A percentile compares a stretch with the other conserved stretches of the same genome.
phyloP scores from a whole-genome alignment of 1,140 invertebrate genomes.

The Diabrotica undecimpunctata region DNA sequence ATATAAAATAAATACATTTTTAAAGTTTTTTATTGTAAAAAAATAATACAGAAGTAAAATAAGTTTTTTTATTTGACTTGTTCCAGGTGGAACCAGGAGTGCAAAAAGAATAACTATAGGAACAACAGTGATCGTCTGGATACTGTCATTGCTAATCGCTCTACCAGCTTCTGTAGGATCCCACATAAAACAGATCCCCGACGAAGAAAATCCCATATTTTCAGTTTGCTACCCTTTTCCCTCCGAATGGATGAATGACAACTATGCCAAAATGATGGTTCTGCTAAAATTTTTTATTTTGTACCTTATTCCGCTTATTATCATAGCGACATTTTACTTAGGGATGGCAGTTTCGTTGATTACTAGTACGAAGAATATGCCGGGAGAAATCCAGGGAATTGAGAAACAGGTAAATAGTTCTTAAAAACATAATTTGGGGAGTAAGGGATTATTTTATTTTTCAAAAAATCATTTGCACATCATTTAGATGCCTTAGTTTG shows the following conservation, averaged over 20 bases:
- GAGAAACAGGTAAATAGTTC: slow-evolving; percentile 58
- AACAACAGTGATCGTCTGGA: slow-evolving; percentile 74
- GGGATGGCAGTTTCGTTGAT: slow-evolving; percentile 84
- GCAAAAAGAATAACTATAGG: slow-evolving; percentile 65
- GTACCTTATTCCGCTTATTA: slow-evolving; percentile 76
- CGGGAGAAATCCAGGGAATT: slow-evolving; percentile 72
- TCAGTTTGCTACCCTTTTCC: slow-evolving; percentile 79
- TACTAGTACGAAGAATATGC: slow-evolving; percentile 58
- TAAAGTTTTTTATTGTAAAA: too few relatives aligned
- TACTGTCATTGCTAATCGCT: slow-evolving; percentile 71
- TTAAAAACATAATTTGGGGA: not conserved
- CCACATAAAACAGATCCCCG: slow-evolving; percentile 59
- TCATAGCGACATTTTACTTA: slow-evolving; percentile 86
- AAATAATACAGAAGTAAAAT: too few relatives aligned
- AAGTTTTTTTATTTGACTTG: not conserved
- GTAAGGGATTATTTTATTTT: too few relatives aligned
- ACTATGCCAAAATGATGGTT: slow-evolving; percentile 68
- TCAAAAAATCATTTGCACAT: too few relatives aligned
- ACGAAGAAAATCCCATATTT: slow-evolving; percentile 49
- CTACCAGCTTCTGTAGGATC: slow-evolving; percentile 73
- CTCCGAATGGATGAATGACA: slow-evolving; percentile 57
- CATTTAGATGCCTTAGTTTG: too few relatives aligned
- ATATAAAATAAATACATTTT: too few relatives aligned
- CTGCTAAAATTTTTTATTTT: slow-evolving; percentile 78
- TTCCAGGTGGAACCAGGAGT: slow-evolving; percentile 63